Evolutionary conservation across 1,140 invertebrate species (phyloP), one percentile per base, ranked within the genome.

Genomic region (Ceratina japonica): DNA sequence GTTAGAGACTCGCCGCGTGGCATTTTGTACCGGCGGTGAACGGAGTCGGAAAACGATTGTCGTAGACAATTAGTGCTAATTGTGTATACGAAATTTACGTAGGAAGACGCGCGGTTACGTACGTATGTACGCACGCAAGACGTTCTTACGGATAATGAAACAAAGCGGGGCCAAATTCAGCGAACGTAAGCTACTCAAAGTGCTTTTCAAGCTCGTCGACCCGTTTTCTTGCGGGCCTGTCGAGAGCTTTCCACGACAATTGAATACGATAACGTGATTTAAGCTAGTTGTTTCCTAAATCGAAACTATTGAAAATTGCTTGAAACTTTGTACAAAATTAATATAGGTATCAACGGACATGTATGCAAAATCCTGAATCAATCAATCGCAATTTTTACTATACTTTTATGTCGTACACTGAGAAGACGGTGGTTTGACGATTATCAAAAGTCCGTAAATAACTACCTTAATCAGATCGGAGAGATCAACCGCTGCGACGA

Each of bases 231-330:
- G n/a, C 52, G n/a, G 12, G 15, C 3, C 16, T 13, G 13, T 27
- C 18, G 5, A 52, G 31, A 68, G 64, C 22, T 59, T 70, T 76
- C 75, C 70, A 61, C 70, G 75, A 70, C 75, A 61, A 76, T 76
- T 76, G 61, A 76, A 76, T 52, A 24, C 44, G 68, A 76, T 70
- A 76, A 70, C 44, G 59, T 44, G 44, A 13, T 37, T 18, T 44
- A n/a, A n/a, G n/a, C n/a, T n/a, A n/a, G n/a, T n/a, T n/a, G n/a
- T n/a, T n/a, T n/a, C n/a, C n/a, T n/a, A n/a, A n/a, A n/a, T n/a
- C n/a, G n/a, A n/a, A n/a, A n/a, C n/a, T n/a, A n/a, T n/a, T n/a
- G n/a, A n/a, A n/a, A n/a, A n/a, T n/a, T n/a, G n/a, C n/a, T n/a
- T n/a, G n/a, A n/a, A n/a, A n/a, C n/a, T n/a, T n/a, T n/a, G n/a